Evolutionary conservation across 2,888 invertebrate genomes (phyloP).

Genomic region (Capitulum mitella): DNA sequence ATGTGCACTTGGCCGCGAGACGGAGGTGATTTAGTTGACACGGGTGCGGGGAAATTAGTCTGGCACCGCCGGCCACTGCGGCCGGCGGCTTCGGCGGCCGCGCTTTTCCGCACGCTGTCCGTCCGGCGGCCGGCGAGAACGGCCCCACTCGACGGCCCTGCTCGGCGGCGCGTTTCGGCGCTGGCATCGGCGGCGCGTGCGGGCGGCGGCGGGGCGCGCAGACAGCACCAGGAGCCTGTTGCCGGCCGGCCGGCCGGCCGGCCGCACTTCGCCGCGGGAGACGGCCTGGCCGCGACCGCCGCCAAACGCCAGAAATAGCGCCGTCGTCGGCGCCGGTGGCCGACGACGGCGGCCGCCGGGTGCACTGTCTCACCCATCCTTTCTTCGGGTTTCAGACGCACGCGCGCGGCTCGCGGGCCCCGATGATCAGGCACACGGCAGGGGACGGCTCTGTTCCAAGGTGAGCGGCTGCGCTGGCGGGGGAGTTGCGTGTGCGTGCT

Average conservation of each 20-base stretch:
- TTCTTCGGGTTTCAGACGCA: background rate
- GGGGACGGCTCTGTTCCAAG: background rate
- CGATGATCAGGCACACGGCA: background rate
- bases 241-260: background rate
- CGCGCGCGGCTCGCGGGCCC: slow-evolving; percentile 1
- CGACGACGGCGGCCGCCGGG: background rate
- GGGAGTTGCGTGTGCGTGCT: background rate
- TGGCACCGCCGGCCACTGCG: background rate
- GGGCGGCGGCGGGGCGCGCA: background rate
- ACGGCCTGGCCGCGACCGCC: background rate
- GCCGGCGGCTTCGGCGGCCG: background rate
- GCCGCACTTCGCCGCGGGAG: background rate
- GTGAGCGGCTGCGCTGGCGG: background rate
- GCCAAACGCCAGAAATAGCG: slow-evolving; percentile 5
- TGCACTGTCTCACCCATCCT: background rate
- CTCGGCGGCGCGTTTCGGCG: background rate
- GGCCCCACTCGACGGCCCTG: background rate
- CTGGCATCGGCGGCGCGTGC: background rate
- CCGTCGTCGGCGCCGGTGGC: no score
- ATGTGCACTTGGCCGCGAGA: slow-evolving; percentile 1
- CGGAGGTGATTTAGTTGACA: slow-evolving; percentile 3
- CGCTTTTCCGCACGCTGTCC: background rate
- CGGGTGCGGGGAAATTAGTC: background rate
- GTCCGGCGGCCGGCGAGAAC: background rate
- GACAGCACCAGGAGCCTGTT: background rate